Conservation (phyloP, 2,888 invertebrate species). For the Biston stratarius region DNA sequence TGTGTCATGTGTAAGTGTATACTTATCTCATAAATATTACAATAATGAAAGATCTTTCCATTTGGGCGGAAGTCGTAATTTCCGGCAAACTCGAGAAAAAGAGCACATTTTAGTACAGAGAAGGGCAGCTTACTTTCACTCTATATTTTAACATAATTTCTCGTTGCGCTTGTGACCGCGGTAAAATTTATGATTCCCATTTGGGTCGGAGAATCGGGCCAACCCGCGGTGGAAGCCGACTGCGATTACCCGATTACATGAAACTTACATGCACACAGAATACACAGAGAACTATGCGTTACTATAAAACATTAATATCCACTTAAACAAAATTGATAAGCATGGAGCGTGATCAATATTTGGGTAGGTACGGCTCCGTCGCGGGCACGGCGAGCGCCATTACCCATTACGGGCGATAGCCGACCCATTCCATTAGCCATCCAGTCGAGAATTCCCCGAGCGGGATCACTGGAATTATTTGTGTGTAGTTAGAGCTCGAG, state of each 20-base stretch:
- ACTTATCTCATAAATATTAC: too few species aligned
- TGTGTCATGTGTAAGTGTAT: too few species aligned
- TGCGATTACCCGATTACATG: neutral
- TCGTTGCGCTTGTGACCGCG: too few species aligned
- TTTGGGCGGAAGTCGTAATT: slow-evolving; percentile 1
- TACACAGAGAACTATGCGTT: neutral
- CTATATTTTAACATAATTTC: too few species aligned
- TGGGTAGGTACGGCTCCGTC: slow-evolving; percentile 6
- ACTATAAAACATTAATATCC: slow-evolving; percentile 17
- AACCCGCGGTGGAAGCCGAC: neutral
- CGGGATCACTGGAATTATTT: slow-evolving; percentile 52
- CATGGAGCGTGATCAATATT: slow-evolving; percentile 18
- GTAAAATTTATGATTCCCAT: too few species aligned
- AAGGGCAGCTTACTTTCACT: neutral
- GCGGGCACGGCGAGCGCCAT: slow-evolving; percentile 29
- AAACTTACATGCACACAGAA: neutral
- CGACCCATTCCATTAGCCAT: slow-evolving; percentile 56
- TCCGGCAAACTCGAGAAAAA: neutral
- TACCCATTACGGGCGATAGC: slow-evolving; percentile 46
- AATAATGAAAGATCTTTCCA: neutral
- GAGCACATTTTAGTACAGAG: neutral
- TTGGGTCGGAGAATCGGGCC: neutral
- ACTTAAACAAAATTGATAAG: slow-evolving; percentile 9
- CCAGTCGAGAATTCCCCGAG: slow-evolving; percentile 52
- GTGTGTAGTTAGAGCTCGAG: slow-evolving; percentile 44